A percentile compares a stretch with the other conserved stretches of the same genome.
Evolutionary conservation across 2,797 vertebrate species (phyloP).

Genomic region (Bucorvus abyssinicus): DNA sequence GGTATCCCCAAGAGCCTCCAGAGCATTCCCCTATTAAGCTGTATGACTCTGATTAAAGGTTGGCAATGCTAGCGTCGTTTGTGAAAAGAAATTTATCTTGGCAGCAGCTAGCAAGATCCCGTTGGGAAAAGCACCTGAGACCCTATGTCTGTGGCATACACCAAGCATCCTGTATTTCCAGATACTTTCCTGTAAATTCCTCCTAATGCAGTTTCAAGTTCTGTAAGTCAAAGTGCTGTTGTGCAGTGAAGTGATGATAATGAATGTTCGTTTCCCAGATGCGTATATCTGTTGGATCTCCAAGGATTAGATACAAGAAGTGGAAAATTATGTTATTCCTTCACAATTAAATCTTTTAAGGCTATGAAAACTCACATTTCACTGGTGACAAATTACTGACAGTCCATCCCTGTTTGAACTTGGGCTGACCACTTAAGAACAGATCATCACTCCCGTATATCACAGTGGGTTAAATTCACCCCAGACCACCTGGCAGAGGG

Average conservation of each 20-base stretch:
- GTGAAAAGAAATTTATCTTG: slow-evolving; percentile 34
- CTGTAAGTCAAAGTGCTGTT: background rate
- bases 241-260: slow-evolving; percentile 26
- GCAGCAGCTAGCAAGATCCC: slow-evolving; percentile 17
- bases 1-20: slow-evolving; percentile 12
- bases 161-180: background rate
- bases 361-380: background rate
- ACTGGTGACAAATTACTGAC: background rate
- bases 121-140: slow-evolving; percentile 45
- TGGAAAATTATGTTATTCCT: background rate
- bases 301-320: background rate
- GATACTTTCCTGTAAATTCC: slow-evolving; percentile 14
- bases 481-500: background rate
- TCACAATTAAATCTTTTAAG: background rate
- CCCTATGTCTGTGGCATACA: background rate
- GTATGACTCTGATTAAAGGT: slow-evolving; percentile 35
- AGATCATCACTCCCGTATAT: background rate
- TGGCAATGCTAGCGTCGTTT: background rate
- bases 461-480: background rate
- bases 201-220: background rate
- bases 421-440: background rate
- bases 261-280: slow-evolving; percentile 9
- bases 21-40: slow-evolving; percentile 33
- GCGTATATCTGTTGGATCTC: background rate
- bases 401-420: background rate